phyloP scores from a whole-genome alignment of 53 echinoderm and acorn worm species.

The Actinopyga echinites region DNA sequence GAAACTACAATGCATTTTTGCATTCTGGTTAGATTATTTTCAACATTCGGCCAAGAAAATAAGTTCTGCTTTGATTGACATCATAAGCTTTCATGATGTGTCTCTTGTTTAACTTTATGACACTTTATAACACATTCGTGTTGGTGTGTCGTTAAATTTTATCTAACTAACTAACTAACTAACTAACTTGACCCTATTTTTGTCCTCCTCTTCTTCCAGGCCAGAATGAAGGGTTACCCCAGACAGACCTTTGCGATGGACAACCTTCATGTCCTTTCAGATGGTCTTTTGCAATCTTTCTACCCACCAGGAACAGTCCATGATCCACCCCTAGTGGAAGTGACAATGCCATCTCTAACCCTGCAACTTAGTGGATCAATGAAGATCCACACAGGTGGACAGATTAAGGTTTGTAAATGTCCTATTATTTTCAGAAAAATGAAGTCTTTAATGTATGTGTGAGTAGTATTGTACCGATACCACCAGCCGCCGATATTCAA shows the following conservation, averaged over 20 bases:
- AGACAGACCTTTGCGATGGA: slow-evolving; percentile 56
- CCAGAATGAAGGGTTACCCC: slow-evolving; percentile 40
- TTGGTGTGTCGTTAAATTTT: too few species aligned
- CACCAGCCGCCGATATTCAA: too few species aligned
- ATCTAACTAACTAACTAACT: too few species aligned
- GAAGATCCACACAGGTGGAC: slow-evolving; percentile 81
- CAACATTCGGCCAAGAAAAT: too few species aligned
- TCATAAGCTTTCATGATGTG: too few species aligned
- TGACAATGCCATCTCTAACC: slow-evolving; percentile 63
- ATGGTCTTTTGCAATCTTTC: slow-evolving; percentile 62
- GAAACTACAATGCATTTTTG: too few species aligned
- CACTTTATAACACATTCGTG: too few species aligned
- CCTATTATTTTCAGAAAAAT: background rate
- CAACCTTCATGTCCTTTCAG: slow-evolving; percentile 63
- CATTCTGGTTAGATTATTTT: too few species aligned
- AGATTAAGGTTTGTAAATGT: slow-evolving; percentile 50
- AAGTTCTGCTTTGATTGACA: too few species aligned
- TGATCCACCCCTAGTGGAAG: slow-evolving; percentile 30
- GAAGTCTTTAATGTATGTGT: too few species aligned
- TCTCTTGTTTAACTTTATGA: too few species aligned
- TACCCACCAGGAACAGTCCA: slow-evolving; percentile 34
- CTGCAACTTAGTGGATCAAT: slow-evolving; percentile 60
- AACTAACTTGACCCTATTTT: background rate
- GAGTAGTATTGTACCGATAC: too few species aligned
- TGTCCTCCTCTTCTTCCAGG: slow-evolving; percentile 45